phyloP scores from a whole-genome alignment of 2,888 invertebrate species.

The Lasioglossum lativentre region DNA sequence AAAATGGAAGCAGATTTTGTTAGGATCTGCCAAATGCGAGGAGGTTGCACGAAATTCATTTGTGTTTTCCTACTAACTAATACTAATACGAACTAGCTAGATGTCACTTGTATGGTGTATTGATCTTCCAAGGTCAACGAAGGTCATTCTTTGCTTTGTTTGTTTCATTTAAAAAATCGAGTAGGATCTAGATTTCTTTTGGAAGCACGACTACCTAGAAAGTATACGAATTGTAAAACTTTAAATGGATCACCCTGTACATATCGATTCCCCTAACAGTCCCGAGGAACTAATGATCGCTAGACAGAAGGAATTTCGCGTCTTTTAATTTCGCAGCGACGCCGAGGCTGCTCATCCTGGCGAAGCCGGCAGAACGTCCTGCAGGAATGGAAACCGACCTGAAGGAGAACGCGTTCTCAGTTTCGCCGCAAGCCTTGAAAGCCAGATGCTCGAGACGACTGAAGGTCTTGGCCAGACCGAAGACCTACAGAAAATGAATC shows the following conservation, averaged over 20 bases:
- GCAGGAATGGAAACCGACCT: constrained; percentile 77
- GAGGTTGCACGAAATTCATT: too few relatives aligned
- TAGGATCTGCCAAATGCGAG: too few relatives aligned
- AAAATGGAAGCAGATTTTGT: too few relatives aligned
- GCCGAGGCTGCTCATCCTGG: constrained; percentile 67
- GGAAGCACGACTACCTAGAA: too few relatives aligned
- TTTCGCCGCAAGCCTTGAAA: constrained; percentile 76
- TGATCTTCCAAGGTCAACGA: too few relatives aligned
- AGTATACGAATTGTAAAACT: neutral
- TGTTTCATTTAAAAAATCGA: too few relatives aligned
- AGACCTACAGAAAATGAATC: constrained; percentile 43
- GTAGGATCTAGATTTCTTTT: too few relatives aligned
- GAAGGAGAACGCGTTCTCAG: constrained; percentile 78
- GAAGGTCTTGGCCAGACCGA: constrained; percentile 77
- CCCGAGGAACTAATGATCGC: neutral
- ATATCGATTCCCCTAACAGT: neutral
- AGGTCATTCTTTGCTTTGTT: too few relatives aligned
- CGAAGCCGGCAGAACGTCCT: constrained; percentile 71
- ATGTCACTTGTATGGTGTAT: too few relatives aligned
- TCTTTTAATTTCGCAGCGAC: constrained; percentile 69
- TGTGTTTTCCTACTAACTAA: too few relatives aligned
- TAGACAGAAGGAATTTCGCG: constrained; percentile 41
- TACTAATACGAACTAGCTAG: too few relatives aligned
- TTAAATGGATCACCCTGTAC: neutral
- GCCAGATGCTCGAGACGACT: constrained; percentile 75